Evolutionary conservation across 2,797 vertebrate genomes (phyloP).

Genomic region (Crypturellus tataupa): DNA sequence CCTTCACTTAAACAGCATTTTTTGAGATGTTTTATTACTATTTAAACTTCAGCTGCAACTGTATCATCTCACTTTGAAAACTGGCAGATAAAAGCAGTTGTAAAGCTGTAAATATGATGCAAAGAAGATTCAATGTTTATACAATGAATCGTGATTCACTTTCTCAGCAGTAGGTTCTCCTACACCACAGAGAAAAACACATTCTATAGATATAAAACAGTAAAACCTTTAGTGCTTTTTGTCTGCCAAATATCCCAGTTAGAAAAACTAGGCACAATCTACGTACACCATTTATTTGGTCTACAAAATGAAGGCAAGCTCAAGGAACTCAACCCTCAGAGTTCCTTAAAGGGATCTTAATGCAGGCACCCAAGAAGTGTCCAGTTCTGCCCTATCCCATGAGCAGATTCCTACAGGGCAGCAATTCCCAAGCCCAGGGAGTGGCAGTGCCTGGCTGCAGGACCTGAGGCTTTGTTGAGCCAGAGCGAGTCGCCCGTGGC

Average conservation of each 20-base stretch:
- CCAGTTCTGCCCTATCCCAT: neutral
- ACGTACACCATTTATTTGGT: neutral
- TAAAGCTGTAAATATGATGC: neutral
- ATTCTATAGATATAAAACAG: neutral
- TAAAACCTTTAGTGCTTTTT: neutral
- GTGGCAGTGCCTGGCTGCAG: too few species aligned
- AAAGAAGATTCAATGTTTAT: neutral
- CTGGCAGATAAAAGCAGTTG: neutral
- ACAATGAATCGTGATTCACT: neutral
- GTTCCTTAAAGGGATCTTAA: neutral
- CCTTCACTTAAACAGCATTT: neutral
- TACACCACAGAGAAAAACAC: neutral
- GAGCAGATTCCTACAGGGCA: rapidly evolving
- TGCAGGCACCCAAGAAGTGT: neutral
- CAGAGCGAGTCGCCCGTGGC: neutral
- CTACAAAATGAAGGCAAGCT: neutral
- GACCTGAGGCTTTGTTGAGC: neutral
- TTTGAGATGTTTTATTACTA: neutral
- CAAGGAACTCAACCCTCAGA: neutral
- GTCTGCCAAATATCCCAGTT: neutral
- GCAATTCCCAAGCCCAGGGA: rapidly evolving
- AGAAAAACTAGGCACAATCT: neutral
- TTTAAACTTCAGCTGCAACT: slow-evolving; percentile 19
- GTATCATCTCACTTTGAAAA: slow-evolving; percentile 28
- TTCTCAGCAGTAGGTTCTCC: slow-evolving; percentile 9